Evolutionary conservation across 2,113 vertebrate genomes (phyloP).

Genomic region (Phylloscopus trochiloides): DNA sequence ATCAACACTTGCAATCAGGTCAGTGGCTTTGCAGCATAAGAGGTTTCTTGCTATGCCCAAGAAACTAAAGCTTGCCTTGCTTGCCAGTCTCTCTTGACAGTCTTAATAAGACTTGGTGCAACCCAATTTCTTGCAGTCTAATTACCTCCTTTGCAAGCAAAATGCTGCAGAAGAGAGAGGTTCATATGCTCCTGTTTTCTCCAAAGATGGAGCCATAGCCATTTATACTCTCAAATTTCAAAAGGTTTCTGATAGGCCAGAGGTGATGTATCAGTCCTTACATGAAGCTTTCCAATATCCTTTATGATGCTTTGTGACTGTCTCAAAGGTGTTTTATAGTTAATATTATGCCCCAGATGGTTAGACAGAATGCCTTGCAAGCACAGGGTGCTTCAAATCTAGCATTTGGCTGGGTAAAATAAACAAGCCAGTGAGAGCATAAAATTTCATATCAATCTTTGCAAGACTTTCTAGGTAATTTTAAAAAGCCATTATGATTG

Average conservation of each 20-base stretch:
- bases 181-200: not conserved
- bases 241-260: not conserved
- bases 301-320: not conserved
- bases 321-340: not conserved
- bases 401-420: not conserved
- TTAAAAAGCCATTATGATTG: not conserved
- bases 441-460: not conserved
- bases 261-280: not conserved
- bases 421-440: not conserved
- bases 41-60: not conserved
- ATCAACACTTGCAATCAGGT: slow-evolving; percentile 9
- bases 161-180: not conserved
- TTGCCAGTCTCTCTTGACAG: not conserved
- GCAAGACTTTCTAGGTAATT: not conserved
- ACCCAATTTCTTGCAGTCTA: not conserved
- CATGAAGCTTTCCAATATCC: not conserved
- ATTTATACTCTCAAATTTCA: not conserved
- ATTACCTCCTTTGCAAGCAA: not conserved
- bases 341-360: not conserved
- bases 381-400: not conserved
- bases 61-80: not conserved
- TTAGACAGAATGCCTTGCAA: not conserved
- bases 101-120: not conserved
- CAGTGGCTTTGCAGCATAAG: not conserved
- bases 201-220: not conserved